Base-by-base conservation (phyloP, 2,888 invertebrate species). In the Andrena bicolor region DNA sequence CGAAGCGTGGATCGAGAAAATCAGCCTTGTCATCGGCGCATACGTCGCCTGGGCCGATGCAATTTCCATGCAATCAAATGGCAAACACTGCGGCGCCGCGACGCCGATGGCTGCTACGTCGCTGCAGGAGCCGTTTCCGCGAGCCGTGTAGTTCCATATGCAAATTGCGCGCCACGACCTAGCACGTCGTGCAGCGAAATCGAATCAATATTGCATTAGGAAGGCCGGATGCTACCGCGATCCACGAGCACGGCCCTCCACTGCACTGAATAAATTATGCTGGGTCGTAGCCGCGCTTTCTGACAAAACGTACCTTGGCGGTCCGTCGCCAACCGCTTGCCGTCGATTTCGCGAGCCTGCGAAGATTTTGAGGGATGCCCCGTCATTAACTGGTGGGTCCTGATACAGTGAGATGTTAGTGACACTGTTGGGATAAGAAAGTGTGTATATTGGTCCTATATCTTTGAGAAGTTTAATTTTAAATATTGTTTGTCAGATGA, bases 191-290 rank as follows among this genome's bases (percentile, higher is more conserved):
- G 85, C 81, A 76, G 73, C 84, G 79, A 84, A 81, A 90, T 89
- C 86, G 86, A 91, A 91, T 91, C 91, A 87, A 91, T 91, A 91
- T 90, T 88, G 87, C 75, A 87, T 88, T 86, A 87, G 82, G 64
- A 79, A 69, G 80, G 48, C 81, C 72, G 86, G 84, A 86, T 88
- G 80, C 78, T 77, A 73, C 80, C 73, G 64, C 77, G 82, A 82
- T 84, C 73, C 80, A 41, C 41, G 66, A 61, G 71, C 72, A 72
- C 65, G 72, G 69, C 35, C 78, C 78, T 73, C 75, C 48, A 28
- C 35, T 69, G 68, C 32, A 60, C 49, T 81, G 77, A 81, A 85
- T 84, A 85, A 85, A 84, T 85, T 81, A 85, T 76, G 48, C 26
- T 51, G 35, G 41, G 51, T 61, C 51, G 71, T 35, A 49, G 61